A percentile compares a stretch with the other conserved stretches of the same genome.
Conservation (phyloP, 2,797 vertebrate species). For the Monodelphis domestica region DNA sequence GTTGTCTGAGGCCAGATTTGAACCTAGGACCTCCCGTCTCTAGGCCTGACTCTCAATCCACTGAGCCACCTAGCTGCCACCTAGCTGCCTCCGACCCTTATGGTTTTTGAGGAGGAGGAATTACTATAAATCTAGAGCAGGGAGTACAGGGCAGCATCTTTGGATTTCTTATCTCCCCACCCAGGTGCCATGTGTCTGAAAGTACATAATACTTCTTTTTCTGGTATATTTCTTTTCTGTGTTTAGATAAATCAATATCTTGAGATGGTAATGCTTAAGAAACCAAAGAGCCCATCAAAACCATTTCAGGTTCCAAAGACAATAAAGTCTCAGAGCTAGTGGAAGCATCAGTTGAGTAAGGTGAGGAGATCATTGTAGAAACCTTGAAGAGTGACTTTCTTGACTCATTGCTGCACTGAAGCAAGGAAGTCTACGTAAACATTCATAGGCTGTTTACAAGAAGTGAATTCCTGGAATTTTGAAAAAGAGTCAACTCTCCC, state of each 20-base stretch:
- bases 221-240: background rate
- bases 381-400: background rate
- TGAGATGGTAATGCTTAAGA: background rate
- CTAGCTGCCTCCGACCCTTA: no score
- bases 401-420: background rate
- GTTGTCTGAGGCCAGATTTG: no score
- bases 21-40: no score
- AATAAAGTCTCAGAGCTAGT: background rate
- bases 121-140: background rate
- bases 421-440: background rate
- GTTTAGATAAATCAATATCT: background rate
- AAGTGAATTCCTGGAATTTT: background rate
- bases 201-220: background rate
- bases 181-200: background rate
- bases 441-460: background rate
- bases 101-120: no score
- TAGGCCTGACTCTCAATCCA: no score
- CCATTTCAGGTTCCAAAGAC: background rate
- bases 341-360: background rate
- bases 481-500: background rate
- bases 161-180: background rate
- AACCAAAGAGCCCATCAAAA: background rate
- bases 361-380: background rate
- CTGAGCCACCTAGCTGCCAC: no score
- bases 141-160: background rate